Base-by-base conservation (phyloP, 2,888 invertebrate species). In the Scotopteryx bipunctaria region DNA sequence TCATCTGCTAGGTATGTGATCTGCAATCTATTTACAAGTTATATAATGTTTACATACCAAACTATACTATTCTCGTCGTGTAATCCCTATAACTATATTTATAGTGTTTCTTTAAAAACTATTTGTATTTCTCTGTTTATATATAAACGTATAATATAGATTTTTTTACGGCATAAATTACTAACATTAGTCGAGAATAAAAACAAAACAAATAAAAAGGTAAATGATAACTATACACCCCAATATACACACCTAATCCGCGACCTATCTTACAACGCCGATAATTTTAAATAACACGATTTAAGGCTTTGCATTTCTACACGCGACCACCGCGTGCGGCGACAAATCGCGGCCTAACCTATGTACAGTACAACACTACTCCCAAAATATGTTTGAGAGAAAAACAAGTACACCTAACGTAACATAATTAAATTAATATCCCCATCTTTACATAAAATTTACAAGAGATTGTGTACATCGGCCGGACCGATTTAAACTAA, bases 391-490 rank as follows among this genome's bases (percentile, higher is more conserved):
- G 67, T 66, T 67, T 73, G 70, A 71, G 76, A 78, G 69, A 72
- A 80, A 83, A 83, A 82, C 81, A 79, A 82, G 46, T 73, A 71
- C 71, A 71, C 70, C 77, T 79, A 81, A 78, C 71, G 21, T 48
- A 69, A 73, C 65, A 83, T 87, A 88, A 85, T 86, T 87, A 87
- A 87, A 87, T 86, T 85, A 86, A 86, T 84, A 84, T 84, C 80
- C 87, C 87, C 85, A 76, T 83, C 86, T 89, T 82, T 87, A 87
- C 86, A 87, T 85, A 86, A 83, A 74, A 83, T 86, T 84, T 89
- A 89, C 88, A 88, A 81, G 83, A 83, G 83, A 85, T 83, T 86
- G 82, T 86, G 82, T 86, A 83, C 79, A 85, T 73, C 83, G 83
- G 83, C 66, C 57, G 67, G 49, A 71, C 81, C 80, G 81, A 64